A percentile compares a stretch with the other conserved stretches of the same genome.
phyloP scores from a whole-genome alignment of 2,888 invertebrate species.

The Drosophila engyochracea region DNA sequence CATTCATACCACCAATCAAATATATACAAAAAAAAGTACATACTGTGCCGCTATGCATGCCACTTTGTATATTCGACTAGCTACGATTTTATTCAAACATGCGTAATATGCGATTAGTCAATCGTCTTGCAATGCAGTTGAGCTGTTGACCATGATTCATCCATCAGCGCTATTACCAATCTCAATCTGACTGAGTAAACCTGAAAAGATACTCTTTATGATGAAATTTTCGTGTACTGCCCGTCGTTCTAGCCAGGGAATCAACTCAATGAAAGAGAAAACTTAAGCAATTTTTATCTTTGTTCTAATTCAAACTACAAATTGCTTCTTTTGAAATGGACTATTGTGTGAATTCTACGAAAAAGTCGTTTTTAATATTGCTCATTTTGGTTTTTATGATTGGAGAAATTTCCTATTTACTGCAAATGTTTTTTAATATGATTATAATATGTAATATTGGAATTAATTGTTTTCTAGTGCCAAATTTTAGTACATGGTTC shows the following conservation, averaged over 20 bases:
- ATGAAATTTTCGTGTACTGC: constrained; percentile 34
- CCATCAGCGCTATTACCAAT: constrained; percentile 20
- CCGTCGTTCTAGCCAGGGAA: constrained; percentile 23
- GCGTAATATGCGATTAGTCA: constrained; percentile 51
- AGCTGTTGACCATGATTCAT: constrained; percentile 47
- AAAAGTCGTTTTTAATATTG: not conserved
- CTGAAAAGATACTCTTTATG: constrained; percentile 42
- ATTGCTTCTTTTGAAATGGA: not conserved
- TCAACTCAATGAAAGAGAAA: not conserved
- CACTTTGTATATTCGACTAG: constrained; percentile 12
- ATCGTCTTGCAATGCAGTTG: constrained; percentile 35
- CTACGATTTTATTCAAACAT: constrained; percentile 22
- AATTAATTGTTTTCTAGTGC: not conserved
- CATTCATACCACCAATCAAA: constrained; percentile 41
- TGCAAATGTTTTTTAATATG: not conserved
- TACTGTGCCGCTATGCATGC: constrained; percentile 3
- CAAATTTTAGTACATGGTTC: not conserved
- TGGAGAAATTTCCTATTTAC: not conserved
- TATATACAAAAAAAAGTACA: constrained; percentile 3
- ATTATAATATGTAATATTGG: not conserved
- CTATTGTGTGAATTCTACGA: not conserved
- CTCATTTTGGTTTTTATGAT: not conserved
- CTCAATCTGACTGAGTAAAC: constrained; percentile 34
- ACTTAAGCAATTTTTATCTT: not conserved
- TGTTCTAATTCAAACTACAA: not conserved